These are phyloP conservation scores for Galerucella nymphaeae DNA, from an alignment of 2,888 invertebrate genomes.

Conservation along the genomic window DNA sequence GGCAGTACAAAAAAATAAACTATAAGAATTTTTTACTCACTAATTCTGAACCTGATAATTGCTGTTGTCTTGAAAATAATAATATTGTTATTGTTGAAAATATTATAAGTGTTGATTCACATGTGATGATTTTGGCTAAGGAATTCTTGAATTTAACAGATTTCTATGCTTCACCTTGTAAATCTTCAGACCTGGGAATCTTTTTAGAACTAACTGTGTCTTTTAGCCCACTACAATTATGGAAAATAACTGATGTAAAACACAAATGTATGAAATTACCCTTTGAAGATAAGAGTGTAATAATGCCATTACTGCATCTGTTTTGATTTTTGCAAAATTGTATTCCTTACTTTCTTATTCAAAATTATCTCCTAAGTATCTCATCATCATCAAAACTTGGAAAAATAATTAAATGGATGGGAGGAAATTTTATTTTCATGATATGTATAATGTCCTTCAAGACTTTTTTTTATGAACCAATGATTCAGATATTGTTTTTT, in stretches of 20 bases:
- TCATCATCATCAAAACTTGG: too few relatives aligned
- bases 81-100: constrained; percentile 19
- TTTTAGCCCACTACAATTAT: too few relatives aligned
- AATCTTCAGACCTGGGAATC: not conserved
- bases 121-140: not conserved
- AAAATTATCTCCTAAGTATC: not conserved
- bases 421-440: too few relatives aligned
- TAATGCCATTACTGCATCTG: not conserved
- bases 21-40: constrained; percentile 1
- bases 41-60: constrained; percentile 15
- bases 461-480: too few relatives aligned
- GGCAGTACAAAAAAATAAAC: constrained; percentile 4
- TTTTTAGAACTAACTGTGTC: not conserved
- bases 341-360: not conserved
- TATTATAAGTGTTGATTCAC: constrained; percentile 14
- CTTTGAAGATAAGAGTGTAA: not conserved
- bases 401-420: too few relatives aligned
- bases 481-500: too few relatives aligned
- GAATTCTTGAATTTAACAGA: not conserved
- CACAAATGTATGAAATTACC: not conserved
- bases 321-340: not conserved
- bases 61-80: constrained; percentile 9
- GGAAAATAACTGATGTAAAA: not conserved
- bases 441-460: too few relatives aligned
- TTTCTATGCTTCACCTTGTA: not conserved